phyloP scores from a whole-genome alignment of 2,113 vertebrate genomes.

The Origma solitaria region DNA sequence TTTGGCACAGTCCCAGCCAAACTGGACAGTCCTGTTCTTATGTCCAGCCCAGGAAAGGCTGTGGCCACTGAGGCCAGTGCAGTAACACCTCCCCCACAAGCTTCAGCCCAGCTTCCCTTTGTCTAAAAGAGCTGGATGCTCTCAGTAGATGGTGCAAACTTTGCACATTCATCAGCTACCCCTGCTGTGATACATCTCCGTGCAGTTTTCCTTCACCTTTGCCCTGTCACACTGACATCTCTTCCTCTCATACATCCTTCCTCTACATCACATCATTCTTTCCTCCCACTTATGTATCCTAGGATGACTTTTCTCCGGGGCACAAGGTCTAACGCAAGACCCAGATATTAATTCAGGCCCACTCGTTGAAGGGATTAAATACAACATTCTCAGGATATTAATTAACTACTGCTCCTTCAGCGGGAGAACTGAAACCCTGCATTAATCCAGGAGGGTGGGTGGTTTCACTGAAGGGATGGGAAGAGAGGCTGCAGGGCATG shows the following conservation, averaged over 20 bases:
- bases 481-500: neutral
- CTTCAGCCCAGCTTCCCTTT: neutral
- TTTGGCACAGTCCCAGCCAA: neutral
- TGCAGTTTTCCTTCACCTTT: neutral
- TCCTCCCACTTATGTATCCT: neutral
- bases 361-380: neutral
- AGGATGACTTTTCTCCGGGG: neutral
- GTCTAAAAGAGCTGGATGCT: neutral
- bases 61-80: neutral
- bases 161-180: neutral
- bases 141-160: neutral
- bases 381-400: neutral
- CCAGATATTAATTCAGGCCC: neutral
- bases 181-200: neutral
- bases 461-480: neutral
- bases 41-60: neutral
- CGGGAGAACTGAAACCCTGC: neutral
- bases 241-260: neutral
- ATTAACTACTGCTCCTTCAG: neutral
- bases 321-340: neutral
- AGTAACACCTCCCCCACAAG: neutral
- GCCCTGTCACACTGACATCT: neutral
- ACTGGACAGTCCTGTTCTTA: neutral
- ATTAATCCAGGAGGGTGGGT: neutral
- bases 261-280: neutral